Conservation (phyloP, 1,140 invertebrate species). For the Hirudo medicinalis region DNA sequence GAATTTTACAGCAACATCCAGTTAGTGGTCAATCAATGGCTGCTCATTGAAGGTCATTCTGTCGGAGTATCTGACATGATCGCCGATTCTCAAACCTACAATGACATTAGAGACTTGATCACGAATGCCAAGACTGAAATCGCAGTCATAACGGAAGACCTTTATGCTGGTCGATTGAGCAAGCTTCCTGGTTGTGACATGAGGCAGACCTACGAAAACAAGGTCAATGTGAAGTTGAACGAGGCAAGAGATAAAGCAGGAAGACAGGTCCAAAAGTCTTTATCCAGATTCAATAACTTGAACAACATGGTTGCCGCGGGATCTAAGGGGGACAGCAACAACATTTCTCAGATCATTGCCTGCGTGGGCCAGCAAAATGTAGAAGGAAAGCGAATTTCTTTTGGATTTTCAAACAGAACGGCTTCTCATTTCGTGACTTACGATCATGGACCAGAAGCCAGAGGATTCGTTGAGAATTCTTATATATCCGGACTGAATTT, state of each 20-base stretch:
- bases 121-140: conserved; percentile 98
- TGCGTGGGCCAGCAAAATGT: conserved; percentile 99
- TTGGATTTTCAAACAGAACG: conserved; percentile 94
- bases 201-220: conserved; percentile 70
- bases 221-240: conserved; percentile 83
- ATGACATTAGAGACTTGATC: conserved; percentile 94
- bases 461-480: conserved; percentile 99
- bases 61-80: conserved; percentile 99
- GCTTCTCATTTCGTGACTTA: conserved; percentile 99
- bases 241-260: conserved; percentile 99
- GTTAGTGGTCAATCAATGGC: conserved; percentile 96
- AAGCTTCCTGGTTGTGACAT: conserved; percentile 96
- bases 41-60: conserved; percentile 87
- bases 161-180: conserved; percentile 97
- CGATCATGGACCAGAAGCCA: conserved; percentile 91
- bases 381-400: conserved; percentile 99
- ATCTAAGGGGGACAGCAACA: conserved; percentile 98
- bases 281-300: conserved; percentile 98
- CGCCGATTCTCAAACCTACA: conserved; percentile 95
- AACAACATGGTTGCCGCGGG: conserved; percentile 99
- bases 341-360: conserved; percentile 98
- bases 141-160: conserved; percentile 98
- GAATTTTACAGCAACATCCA: conserved; percentile 98
- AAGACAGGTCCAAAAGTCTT: conserved; percentile 92
- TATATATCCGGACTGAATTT: conserved; percentile 96